phyloP scores from a whole-genome alignment of 2,113 vertebrate genomes.

The Myocastor coypus region DNA sequence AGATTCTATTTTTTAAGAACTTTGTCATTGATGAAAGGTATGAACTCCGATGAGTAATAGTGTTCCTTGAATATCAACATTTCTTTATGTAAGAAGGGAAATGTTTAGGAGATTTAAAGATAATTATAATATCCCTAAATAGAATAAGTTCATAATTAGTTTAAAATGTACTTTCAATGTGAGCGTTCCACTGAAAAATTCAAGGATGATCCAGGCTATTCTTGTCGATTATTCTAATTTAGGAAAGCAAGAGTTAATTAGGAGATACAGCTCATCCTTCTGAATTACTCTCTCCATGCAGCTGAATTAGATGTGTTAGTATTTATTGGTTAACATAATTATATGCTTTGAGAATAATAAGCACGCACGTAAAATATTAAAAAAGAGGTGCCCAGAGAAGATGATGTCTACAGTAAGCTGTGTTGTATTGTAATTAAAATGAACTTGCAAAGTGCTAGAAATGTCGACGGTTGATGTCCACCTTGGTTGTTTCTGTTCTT shows the following conservation, averaged over 20 bases:
- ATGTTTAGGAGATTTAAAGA: not conserved
- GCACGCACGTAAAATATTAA: slow-evolving; percentile 76
- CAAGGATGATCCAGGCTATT: not conserved
- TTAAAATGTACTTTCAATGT: not conserved
- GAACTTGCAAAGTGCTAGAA: slow-evolving; percentile 82
- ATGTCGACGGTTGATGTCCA: slow-evolving; percentile 73
- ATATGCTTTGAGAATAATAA: slow-evolving; percentile 77
- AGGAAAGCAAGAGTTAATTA: slow-evolving; percentile 46
- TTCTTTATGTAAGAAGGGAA: slow-evolving; percentile 33
- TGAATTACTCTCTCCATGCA: slow-evolving; percentile 63
- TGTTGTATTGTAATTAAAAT: slow-evolving; percentile 82
- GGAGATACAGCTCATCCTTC: slow-evolving; percentile 40
- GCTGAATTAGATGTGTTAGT: slow-evolving; percentile 63
- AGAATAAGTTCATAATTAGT: slow-evolving; percentile 25
- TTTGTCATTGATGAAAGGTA: not conserved
- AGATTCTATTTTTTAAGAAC: not conserved
- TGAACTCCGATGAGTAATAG: not conserved
- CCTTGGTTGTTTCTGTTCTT: slow-evolving; percentile 84
- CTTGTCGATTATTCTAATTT: not conserved
- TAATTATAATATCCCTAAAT: not conserved
- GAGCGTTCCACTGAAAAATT: not conserved
- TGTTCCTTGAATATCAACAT: not conserved
- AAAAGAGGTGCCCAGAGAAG: slow-evolving; percentile 71
- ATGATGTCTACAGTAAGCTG: slow-evolving; percentile 64
- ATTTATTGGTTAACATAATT: slow-evolving; percentile 75